phyloP scores from a whole-genome alignment of 2,113 vertebrate genomes.

The Asarcornis scutulata region DNA sequence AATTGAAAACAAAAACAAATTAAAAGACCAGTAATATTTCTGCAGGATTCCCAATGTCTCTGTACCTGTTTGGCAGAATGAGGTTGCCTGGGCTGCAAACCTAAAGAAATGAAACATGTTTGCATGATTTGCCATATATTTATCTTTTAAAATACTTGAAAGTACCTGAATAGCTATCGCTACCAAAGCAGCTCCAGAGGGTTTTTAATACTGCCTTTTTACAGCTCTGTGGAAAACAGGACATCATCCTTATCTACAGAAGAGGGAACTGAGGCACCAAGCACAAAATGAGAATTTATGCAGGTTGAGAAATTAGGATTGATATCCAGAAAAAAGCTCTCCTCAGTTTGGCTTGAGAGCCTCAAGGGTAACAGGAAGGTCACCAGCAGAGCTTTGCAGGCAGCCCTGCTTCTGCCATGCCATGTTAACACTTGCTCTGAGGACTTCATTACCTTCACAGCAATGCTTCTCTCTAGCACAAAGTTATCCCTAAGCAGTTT shows the following conservation, averaged over 20 bases:
- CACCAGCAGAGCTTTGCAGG: background rate
- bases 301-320: background rate
- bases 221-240: background rate
- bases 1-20: constrained; percentile 20
- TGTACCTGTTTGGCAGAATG: background rate
- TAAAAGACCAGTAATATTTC: background rate
- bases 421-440: background rate
- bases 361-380: background rate
- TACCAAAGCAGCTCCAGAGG: background rate
- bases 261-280: background rate
- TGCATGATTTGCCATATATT: background rate
- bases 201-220: background rate
- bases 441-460: background rate
- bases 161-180: background rate
- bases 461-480: background rate
- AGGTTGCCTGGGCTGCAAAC: background rate
- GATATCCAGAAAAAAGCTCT: background rate
- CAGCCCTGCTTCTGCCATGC: background rate
- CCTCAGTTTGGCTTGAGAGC: fast-evolving
- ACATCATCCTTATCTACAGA: background rate
- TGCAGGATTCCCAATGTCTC: background rate
- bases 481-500: background rate
- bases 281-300: background rate
- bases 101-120: background rate
- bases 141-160: background rate